Percentiles rank a stretch among this genome's conserved stretches.
These are phyloP conservation scores for Amblyjoppa proteus DNA, from an alignment of 2,888 invertebrate species.

Conservation along the genomic window DNA sequence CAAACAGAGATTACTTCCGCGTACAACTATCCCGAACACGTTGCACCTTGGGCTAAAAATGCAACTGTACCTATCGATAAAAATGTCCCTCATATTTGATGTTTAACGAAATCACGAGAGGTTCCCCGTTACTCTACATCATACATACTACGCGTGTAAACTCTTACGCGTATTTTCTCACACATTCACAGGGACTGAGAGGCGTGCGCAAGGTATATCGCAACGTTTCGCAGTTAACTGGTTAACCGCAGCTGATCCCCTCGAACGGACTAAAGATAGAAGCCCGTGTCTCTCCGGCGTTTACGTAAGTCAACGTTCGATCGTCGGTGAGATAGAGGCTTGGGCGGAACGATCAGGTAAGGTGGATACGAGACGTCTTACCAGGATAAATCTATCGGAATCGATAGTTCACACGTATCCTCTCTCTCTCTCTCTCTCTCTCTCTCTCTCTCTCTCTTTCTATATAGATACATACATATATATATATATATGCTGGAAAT, in stretches of 20 bases:
- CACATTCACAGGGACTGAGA: slow-evolving; percentile 29
- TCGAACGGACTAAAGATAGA: slow-evolving; percentile 58
- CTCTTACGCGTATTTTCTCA: slow-evolving; percentile 24
- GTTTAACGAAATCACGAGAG: slow-evolving; percentile 56
- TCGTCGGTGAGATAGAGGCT: slow-evolving; percentile 59
- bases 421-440: neutral
- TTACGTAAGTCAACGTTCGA: slow-evolving; percentile 72
- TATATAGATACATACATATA: too few species aligned
- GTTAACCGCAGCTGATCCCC: slow-evolving; percentile 67
- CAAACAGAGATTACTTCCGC: neutral
- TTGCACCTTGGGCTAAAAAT: too few species aligned
- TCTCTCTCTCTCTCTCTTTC: too few species aligned
- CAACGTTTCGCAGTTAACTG: slow-evolving; percentile 64
- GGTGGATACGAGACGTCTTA: slow-evolving; percentile 43
- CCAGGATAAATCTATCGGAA: slow-evolving; percentile 51
- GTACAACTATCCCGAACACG: neutral
- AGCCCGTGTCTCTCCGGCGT: slow-evolving; percentile 51
- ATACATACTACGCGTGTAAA: slow-evolving; percentile 11
- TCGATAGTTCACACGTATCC: slow-evolving; percentile 44
- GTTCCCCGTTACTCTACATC: slow-evolving; percentile 14
- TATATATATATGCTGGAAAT: neutral
- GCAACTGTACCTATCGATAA: slow-evolving; percentile 14
- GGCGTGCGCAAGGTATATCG: slow-evolving; percentile 50
- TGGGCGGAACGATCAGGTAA: slow-evolving; percentile 59
- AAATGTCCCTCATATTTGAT: slow-evolving; percentile 50